Evolutionary conservation across 1,140 invertebrate genomes (phyloP).

Genomic region (Gyrodactylus bullatarudis): DNA sequence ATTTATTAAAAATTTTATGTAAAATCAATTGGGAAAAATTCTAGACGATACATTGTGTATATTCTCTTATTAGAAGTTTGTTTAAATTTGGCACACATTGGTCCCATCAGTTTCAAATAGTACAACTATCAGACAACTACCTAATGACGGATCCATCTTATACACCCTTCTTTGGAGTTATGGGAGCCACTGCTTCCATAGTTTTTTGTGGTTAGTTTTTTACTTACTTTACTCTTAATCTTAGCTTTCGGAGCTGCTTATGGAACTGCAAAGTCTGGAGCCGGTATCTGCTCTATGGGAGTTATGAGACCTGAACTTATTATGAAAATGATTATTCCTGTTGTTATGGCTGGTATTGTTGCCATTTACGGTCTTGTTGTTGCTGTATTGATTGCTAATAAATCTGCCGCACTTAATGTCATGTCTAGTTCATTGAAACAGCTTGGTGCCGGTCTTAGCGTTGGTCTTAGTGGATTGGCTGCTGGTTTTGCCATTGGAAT

Average conservation of each 20-base stretch:
- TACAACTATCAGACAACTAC: too few relatives aligned
- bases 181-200: background rate
- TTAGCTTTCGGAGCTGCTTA: slow-evolving; percentile 86
- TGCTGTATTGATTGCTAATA: slow-evolving; percentile 57
- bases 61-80: too few relatives aligned
- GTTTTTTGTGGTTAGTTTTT: slow-evolving; percentile 1
- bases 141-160: slow-evolving; percentile 3
- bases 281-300: slow-evolving; percentile 95
- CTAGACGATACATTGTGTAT: too few relatives aligned
- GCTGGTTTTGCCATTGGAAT: slow-evolving; percentile 94
- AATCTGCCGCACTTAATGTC: slow-evolving; percentile 21
- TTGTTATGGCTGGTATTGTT: slow-evolving; percentile 99
- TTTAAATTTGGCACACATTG: too few relatives aligned
- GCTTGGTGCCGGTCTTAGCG: slow-evolving; percentile 71
- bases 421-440: slow-evolving; percentile 35
- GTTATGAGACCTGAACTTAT: slow-evolving; percentile 96
- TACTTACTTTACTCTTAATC: slow-evolving; percentile 10
- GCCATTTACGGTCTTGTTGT: slow-evolving; percentile 97
- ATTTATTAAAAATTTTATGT: background rate
- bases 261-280: slow-evolving; percentile 94
- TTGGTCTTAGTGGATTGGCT: slow-evolving; percentile 78
- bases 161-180: slow-evolving; percentile 5
- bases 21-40: too few relatives aligned
- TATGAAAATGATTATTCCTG: slow-evolving; percentile 99
- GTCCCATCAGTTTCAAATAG: too few relatives aligned